Evolutionary conservation across 2,113 vertebrate genomes (phyloP), one percentile per base, ranked within the genome.

Genomic region (Otus sunia): DNA sequence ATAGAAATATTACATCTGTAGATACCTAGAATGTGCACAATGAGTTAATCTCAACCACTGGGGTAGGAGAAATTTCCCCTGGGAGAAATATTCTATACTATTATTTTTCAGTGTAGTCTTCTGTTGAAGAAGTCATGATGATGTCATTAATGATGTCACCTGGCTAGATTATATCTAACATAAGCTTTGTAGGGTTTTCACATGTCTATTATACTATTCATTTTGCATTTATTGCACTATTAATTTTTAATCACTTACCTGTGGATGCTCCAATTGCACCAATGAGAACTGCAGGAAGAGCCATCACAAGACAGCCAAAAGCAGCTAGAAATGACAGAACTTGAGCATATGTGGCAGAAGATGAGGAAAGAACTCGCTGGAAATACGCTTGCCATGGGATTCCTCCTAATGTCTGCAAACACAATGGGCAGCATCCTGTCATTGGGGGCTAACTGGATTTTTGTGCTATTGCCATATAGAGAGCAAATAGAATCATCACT

Each of bases 331-430:
- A 99, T 79, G 99, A 99, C n/a, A 99, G 97, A 71, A 99, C 98
- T 96, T 99, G 99, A 81, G 99, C 99, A 19, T 99, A 99, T 58
- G 98, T 99, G 97, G 99, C 99, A 94, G 99, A 99, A 92, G 99
- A 99, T 58, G 99, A 99, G 86, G 99, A 99, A 75, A 99, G 99
- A 94, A 99, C 99, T 95, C 99, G 97, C 96, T 99, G 99, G 97
- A 99, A 99, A 98, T 99, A 99, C 0, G 99, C 99, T 97, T 99
- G 99, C 99, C 99, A 99, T 25, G 99, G 99, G 88, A 99, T 99
- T 94, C 99, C 99, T 96, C 99, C 99, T 96, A 99, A 97, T 47
- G 98, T 99, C 99, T 99, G 96, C 50, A 96, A 88, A 83, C 34
- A 93, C 62, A 97, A 52, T 15, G 73, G 23, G 62, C 10, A 91